These are phyloP conservation scores for Aphrocallistes beatrix DNA, from an alignment of 37 sponge, comb jelly and placozoan genomes.

Conservation along the genomic window DNA sequence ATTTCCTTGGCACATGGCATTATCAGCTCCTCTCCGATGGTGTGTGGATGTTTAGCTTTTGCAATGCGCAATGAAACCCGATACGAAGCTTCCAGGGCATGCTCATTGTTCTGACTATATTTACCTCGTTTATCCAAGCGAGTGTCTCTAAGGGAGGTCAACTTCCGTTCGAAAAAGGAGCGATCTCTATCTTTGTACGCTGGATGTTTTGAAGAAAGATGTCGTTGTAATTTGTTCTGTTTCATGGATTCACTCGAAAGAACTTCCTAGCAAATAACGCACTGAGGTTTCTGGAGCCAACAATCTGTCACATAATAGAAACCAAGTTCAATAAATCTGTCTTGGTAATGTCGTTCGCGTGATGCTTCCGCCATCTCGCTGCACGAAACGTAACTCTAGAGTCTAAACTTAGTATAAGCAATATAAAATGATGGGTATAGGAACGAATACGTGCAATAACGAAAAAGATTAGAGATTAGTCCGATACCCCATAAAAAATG, in stretches of 20 bases:
- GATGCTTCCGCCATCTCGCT: not conserved
- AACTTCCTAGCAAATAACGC: not conserved
- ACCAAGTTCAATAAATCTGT: not conserved
- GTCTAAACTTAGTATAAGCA: not conserved
- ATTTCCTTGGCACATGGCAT: slow-evolving; percentile 19
- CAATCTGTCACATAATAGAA: not conserved
- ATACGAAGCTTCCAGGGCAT: slow-evolving; percentile 2
- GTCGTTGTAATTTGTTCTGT: not conserved
- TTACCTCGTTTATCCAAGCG: slow-evolving; percentile 20
- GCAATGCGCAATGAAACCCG: slow-evolving; percentile 4
- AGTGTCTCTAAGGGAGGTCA: no score
- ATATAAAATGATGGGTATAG: not conserved
- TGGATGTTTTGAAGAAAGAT: not conserved
- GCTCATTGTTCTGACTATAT: not conserved
- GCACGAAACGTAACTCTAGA: not conserved
- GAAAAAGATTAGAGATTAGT: not conserved
- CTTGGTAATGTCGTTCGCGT: not conserved
- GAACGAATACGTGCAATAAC: not conserved
- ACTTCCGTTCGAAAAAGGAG: not conserved
- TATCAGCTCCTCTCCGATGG: not conserved
- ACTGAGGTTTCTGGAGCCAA: not conserved
- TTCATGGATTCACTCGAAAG: not conserved
- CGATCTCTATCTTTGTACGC: not conserved
- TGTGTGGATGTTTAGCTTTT: not conserved
- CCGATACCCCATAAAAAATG: no score